phyloP scores from a whole-genome alignment of 2,888 invertebrate genomes.

The Hypsopygia costalis region DNA sequence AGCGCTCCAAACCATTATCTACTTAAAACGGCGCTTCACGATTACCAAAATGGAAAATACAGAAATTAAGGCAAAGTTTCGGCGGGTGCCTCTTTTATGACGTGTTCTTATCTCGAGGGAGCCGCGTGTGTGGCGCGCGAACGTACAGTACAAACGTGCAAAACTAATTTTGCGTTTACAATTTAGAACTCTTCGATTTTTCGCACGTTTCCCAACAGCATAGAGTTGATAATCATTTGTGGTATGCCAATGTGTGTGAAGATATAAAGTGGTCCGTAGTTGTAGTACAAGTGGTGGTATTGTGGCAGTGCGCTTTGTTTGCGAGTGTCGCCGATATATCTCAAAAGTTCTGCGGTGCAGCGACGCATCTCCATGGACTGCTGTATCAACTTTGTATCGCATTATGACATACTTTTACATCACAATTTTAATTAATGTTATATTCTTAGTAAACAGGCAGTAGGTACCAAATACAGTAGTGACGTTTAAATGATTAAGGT shows the following conservation, averaged over 20 bases:
- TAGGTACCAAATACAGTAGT: too few relatives aligned
- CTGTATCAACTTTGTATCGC: constrained; percentile 18
- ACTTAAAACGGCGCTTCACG: constrained; percentile 40
- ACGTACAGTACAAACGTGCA: constrained; percentile 26
- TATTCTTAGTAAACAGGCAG: background rate
- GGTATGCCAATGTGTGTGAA: constrained; percentile 17
- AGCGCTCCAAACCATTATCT: constrained; percentile 37
- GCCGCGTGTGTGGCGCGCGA: constrained; percentile 48
- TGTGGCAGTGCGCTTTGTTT: constrained; percentile 68
- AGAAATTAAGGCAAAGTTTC: constrained; percentile 68
- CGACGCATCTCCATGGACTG: constrained; percentile 42
- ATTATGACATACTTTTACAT: constrained; percentile 1
- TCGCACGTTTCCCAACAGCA: constrained; percentile 28
- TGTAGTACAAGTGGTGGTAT: constrained; percentile 58
- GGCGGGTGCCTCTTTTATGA: constrained; percentile 68
- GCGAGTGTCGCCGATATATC: constrained; percentile 72
- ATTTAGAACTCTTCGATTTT: constrained; percentile 27
- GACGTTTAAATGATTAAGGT: too few relatives aligned
- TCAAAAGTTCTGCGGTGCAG: constrained; percentile 63
- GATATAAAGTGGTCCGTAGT: constrained; percentile 32
- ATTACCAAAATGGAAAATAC: constrained; percentile 55
- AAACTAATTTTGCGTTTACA: constrained; percentile 32
- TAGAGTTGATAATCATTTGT: constrained; percentile 34
- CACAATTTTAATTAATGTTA: background rate
- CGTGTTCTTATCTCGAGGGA: constrained; percentile 67